These are phyloP conservation scores for Aphaenogaster floridana DNA, from an alignment of 1,140 invertebrate species.

Conservation along the genomic window DNA sequence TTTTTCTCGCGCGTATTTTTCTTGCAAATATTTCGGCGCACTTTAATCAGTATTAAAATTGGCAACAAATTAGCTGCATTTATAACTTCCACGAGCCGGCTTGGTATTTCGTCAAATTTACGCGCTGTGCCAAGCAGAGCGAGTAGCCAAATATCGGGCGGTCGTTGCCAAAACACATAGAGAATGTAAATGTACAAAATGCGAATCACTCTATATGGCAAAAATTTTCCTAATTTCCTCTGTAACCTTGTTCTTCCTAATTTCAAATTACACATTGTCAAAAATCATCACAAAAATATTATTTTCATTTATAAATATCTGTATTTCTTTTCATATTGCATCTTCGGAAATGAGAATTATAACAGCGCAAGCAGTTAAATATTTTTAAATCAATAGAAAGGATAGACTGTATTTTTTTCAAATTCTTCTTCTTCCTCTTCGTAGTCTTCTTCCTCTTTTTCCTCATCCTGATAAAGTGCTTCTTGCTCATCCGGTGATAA, in stretches of 20 bases:
- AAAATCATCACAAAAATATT: not conserved
- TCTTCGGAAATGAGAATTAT: not conserved
- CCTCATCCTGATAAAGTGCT: constrained; percentile 50
- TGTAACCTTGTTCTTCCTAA: not conserved
- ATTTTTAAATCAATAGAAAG: not conserved
- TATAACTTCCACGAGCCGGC: constrained; percentile 46
- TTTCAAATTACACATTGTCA: not conserved
- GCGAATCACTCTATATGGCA: constrained; percentile 7
- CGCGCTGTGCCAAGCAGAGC: constrained; percentile 42
- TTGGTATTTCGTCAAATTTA: constrained; percentile 66
- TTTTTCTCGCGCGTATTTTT: not conserved
- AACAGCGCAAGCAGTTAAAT: not conserved
- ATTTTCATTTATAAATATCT: not conserved
- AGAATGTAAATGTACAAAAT: constrained; percentile 61
- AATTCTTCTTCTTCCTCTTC: constrained; percentile 27
- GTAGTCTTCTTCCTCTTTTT: constrained; percentile 6
- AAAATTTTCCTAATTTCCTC: constrained; percentile 30
- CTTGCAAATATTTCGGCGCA: not conserved
- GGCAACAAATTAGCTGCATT: constrained; percentile 62
- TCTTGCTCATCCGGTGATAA: constrained; percentile 55
- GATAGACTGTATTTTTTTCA: not conserved
- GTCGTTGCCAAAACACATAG: constrained; percentile 63
- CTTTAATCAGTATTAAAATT: constrained; percentile 53
- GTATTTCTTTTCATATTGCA: not conserved
- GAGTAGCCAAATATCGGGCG: constrained; percentile 32